Evolutionary conservation across 2,113 vertebrate species (phyloP).

Genomic region (Chascanopsetta lugubris): DNA sequence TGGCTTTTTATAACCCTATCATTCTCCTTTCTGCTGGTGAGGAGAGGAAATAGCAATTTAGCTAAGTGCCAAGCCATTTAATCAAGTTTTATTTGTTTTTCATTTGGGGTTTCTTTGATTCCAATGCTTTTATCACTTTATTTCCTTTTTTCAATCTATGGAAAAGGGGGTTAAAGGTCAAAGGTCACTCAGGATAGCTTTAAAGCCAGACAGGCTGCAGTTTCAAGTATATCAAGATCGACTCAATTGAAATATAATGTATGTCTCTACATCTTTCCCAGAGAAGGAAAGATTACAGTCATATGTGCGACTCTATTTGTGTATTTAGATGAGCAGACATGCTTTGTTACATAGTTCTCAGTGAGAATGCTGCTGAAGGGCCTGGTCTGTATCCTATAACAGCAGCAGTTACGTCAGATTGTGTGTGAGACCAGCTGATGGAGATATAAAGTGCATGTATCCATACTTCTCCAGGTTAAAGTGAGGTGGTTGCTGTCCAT

Average conservation of each 20-base stretch:
- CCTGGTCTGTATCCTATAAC: background rate
- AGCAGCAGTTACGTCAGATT: background rate
- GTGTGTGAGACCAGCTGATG: too few relatives aligned
- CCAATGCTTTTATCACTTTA: too few relatives aligned
- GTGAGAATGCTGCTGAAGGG: background rate
- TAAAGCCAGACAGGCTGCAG: too few relatives aligned
- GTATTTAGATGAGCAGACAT: background rate
- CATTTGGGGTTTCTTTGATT: too few relatives aligned
- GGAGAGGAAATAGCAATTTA: background rate
- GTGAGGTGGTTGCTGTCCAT: conserved; percentile 60
- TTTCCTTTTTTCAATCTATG: too few relatives aligned
- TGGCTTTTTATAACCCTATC: background rate
- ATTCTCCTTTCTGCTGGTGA: background rate
- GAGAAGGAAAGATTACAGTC: background rate
- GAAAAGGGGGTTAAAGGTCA: too few relatives aligned
- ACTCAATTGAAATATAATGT: background rate
- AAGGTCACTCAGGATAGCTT: too few relatives aligned
- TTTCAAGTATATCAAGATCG: background rate
- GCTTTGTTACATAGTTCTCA: background rate
- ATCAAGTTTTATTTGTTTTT: background rate
- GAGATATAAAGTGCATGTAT: background rate
- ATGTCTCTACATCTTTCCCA: background rate
- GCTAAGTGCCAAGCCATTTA: background rate
- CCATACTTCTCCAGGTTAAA: background rate
- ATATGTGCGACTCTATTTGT: background rate